Percentiles rank a stretch among this genome's conserved stretches.
Conservation (phyloP, 2,113 vertebrate species). For the Plectropomus leopardus region DNA sequence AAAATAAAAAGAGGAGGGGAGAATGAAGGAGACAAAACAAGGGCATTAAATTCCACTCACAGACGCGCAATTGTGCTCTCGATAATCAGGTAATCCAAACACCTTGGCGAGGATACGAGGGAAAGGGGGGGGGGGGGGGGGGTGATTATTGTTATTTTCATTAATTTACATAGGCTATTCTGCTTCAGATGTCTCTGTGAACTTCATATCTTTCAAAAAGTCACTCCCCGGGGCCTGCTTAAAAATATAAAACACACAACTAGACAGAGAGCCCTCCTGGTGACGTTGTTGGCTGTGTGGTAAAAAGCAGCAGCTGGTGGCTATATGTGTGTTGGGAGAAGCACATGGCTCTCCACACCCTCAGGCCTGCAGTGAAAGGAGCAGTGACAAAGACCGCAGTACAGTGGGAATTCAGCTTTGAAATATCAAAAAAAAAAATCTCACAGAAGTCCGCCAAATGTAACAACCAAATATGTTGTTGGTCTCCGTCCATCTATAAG, state of each 20-base stretch:
- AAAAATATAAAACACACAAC: constrained; percentile 26
- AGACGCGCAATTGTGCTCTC: constrained; percentile 36
- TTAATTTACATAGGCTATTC: constrained; percentile 34
- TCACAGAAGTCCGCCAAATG: neutral
- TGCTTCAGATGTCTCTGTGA: constrained; percentile 25
- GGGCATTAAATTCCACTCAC: constrained; percentile 60
- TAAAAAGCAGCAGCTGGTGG: constrained; percentile 48
- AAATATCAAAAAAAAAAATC: too few species aligned
- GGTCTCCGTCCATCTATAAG: too few species aligned
- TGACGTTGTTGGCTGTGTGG: constrained; percentile 37
- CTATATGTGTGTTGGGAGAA: constrained; percentile 30
- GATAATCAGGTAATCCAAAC: constrained; percentile 63
- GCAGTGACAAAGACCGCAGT: constrained; percentile 12
- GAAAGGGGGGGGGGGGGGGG: too few species aligned
- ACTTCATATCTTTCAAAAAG: constrained; percentile 34
- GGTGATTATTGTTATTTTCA: constrained; percentile 44
- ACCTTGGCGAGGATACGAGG: constrained; percentile 29
- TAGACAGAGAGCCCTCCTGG: constrained; percentile 17
- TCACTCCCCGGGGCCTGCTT: constrained; percentile 15
- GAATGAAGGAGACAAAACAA: constrained; percentile 60
- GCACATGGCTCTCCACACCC: constrained; percentile 11
- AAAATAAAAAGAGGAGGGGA: constrained; percentile 52
- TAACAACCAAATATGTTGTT: neutral
- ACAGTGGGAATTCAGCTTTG: constrained; percentile 29
- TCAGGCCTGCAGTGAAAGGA: constrained; percentile 36